These are phyloP conservation scores for Allobates femoralis DNA, from an alignment of 2,797 vertebrate species.

Conservation along the genomic window DNA sequence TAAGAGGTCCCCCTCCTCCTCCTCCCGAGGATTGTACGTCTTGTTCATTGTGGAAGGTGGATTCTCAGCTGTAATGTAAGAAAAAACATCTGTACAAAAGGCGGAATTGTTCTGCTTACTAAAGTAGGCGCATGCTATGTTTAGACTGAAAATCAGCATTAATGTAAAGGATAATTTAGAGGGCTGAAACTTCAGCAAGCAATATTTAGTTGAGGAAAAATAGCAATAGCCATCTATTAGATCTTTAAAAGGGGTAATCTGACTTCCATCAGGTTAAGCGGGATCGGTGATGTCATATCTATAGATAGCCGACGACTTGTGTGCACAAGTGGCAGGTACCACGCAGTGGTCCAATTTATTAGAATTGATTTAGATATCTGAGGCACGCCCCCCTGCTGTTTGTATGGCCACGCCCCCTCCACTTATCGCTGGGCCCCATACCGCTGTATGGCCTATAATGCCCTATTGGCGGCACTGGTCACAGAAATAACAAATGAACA, in stretches of 20 bases:
- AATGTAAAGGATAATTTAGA: not conserved
- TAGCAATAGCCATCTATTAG: not conserved
- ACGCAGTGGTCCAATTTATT: no score
- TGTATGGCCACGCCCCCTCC: no score
- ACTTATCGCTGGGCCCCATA: no score
- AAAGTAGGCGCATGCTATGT: not conserved
- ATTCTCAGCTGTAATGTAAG: not conserved
- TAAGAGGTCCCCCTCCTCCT: not conserved
- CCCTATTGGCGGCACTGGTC: no score
- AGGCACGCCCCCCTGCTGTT: no score
- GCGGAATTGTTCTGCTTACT: not conserved
- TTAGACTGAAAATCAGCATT: not conserved
- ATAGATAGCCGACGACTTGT: no score
- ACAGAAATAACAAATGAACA: no score
- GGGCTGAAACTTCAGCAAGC: not conserved
- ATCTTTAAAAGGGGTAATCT: not conserved
- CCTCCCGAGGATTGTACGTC: not conserved
- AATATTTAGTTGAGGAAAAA: not conserved
- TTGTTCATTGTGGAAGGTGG: conserved; percentile 9
- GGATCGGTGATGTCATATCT: no score
- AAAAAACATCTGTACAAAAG: not conserved
- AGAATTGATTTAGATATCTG: no score
- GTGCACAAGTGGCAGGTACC: no score
- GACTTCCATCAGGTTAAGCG: no score
- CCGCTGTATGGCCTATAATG: no score